These are phyloP conservation scores for Coleophora flavipennella DNA, from an alignment of 2,888 invertebrate species.

Conservation along the genomic window DNA sequence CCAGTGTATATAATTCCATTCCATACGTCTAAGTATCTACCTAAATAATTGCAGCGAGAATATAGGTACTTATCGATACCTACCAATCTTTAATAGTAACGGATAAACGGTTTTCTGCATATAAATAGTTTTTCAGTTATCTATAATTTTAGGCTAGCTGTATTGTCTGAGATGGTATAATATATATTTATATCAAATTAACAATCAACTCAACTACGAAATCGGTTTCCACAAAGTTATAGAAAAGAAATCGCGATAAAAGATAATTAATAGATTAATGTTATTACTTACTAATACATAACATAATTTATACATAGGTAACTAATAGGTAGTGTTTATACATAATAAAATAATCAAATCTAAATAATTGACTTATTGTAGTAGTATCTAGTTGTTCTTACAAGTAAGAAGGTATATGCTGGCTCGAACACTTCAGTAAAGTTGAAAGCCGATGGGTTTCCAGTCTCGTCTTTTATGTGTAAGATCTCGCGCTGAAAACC, in stretches of 20 bases:
- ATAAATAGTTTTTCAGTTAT: constrained; percentile 1
- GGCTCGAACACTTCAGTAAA: constrained; percentile 12
- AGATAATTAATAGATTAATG: no score
- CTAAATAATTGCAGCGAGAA: no score
- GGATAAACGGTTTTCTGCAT: constrained; percentile 1
- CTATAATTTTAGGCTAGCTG: constrained; percentile 15
- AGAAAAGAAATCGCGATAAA: no score
- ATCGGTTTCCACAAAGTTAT: background rate
- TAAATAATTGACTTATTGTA: no score
- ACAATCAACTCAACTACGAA: constrained; percentile 6
- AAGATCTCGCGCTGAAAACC: constrained; percentile 3
- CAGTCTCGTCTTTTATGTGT: background rate
- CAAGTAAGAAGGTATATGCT: no score
- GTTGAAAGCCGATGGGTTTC: background rate
- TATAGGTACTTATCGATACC: no score
- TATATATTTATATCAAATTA: constrained; percentile 1
- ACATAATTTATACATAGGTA: no score
- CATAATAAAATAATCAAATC: no score
- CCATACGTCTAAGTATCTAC: background rate
- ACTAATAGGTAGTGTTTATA: no score
- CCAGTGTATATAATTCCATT: no score
- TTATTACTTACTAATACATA: no score
- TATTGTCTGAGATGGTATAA: constrained; percentile 32
- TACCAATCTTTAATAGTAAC: background rate
- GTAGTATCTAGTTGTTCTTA: background rate